Conservation (phyloP, 2,113 vertebrate genomes). For the Pitta sordida region DNA sequence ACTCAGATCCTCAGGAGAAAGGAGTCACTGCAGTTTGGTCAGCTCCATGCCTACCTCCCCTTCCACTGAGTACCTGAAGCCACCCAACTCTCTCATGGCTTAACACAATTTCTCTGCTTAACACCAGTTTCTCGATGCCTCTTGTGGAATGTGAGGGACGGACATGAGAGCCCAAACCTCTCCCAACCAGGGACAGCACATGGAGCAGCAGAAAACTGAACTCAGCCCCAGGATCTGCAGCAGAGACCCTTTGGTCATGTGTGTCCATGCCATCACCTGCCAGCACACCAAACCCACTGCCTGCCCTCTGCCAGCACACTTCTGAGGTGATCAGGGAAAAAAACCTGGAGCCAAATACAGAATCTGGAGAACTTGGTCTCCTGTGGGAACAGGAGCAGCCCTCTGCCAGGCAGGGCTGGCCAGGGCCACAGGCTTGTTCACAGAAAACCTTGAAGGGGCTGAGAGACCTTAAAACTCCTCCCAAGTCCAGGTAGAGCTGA, state of each 20-base stretch:
- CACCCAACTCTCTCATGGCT: background rate
- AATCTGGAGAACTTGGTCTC: background rate
- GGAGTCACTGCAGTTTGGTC: background rate
- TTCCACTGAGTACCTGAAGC: background rate
- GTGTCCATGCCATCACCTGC: background rate
- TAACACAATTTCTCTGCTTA: background rate
- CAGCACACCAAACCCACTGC: background rate
- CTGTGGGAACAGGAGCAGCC: background rate
- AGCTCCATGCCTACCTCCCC: background rate
- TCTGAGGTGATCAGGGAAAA: background rate
- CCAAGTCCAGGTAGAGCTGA: background rate
- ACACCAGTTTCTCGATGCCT: background rate
- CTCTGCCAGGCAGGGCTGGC: background rate
- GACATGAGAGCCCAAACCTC: background rate
- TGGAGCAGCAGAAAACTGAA: background rate
- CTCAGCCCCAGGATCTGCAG: background rate
- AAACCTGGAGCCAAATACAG: background rate
- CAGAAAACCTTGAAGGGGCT: background rate
- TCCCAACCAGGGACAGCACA: rapidly evolving
- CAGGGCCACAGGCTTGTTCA: background rate
- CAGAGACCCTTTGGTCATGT: background rate
- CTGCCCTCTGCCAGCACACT: background rate
- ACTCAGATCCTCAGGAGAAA: background rate
- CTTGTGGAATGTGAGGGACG: background rate
- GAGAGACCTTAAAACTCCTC: background rate